A percentile compares a stretch with the other conserved stretches of the same genome.
Conservation (phyloP, 2,113 vertebrate genomes). For the Toxotes chatareus region DNA sequence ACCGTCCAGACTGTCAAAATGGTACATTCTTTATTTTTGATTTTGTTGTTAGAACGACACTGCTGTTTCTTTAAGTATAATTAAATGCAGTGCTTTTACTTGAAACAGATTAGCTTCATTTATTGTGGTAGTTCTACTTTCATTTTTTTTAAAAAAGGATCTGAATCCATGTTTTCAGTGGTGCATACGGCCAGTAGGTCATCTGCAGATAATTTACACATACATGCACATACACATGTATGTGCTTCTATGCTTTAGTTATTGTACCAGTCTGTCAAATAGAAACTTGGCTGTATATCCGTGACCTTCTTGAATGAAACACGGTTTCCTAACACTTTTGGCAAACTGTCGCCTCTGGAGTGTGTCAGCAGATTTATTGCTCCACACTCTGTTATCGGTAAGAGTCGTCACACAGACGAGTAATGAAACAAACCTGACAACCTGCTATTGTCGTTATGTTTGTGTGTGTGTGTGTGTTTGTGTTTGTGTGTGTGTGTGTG, state of each 20-base stretch:
- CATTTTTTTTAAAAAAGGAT: too few species aligned
- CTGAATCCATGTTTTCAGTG: background rate
- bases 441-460: conserved; percentile 30
- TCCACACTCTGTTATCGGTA: conserved; percentile 57
- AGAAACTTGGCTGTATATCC: conserved; percentile 31
- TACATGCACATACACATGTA: background rate
- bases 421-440: conserved; percentile 48
- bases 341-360: background rate
- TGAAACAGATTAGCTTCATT: background rate
- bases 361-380: conserved; percentile 53
- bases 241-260: background rate
- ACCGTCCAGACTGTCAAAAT: background rate
- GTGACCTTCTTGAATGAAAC: conserved; percentile 46
- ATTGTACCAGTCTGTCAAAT: background rate
- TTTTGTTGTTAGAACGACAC: background rate
- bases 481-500: background rate
- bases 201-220: background rate
- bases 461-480: conserved; percentile 8
- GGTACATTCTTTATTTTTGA: background rate
- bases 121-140: background rate
- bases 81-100: background rate
- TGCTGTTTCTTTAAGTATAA: background rate
- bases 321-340: conserved; percentile 61
- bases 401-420: conserved; percentile 19
- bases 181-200: background rate